Evolutionary conservation across 2,888 invertebrate species (phyloP).

Genomic region (Drosophila leonis): DNA sequence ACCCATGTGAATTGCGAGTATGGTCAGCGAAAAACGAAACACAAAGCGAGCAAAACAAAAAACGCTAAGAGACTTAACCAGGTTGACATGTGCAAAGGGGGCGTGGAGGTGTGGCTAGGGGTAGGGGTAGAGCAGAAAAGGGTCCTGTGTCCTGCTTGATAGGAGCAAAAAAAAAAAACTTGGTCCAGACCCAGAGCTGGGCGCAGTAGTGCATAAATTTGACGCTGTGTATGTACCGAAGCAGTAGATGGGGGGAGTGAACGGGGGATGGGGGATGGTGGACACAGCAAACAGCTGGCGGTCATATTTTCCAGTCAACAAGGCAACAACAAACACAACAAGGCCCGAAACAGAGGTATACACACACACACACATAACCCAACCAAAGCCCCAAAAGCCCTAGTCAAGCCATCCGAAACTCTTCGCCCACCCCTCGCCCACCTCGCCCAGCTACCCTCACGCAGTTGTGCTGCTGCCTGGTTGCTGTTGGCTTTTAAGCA

Average conservation of each 20-base stretch:
- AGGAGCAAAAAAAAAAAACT: constrained; percentile 2
- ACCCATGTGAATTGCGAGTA: constrained; percentile 7
- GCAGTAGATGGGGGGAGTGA: not conserved
- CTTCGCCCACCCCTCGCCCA: not conserved
- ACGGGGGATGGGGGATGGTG: not conserved
- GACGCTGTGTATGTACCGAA: constrained; percentile 11
- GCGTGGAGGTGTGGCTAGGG: not conserved
- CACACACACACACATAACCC: constrained; percentile 12
- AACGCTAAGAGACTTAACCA: constrained; percentile 34
- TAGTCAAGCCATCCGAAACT: constrained; percentile 6
- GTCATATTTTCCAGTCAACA: constrained; percentile 81
- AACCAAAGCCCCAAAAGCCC: constrained; percentile 14
- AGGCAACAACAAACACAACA: constrained; percentile 77
- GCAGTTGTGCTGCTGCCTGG: constrained; percentile 44
- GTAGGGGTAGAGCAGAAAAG: not conserved
- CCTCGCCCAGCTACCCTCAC: constrained; percentile 11
- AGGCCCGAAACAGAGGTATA: constrained; percentile 38
- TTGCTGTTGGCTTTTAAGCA: constrained; percentile 73
- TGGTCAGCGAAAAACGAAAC: constrained; percentile 31
- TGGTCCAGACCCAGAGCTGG: constrained; percentile 14
- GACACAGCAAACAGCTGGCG: constrained; percentile 78
- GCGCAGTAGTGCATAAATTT: constrained; percentile 62
- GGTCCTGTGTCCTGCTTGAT: not conserved
- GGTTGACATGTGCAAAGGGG: constrained; percentile 37
- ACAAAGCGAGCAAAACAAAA: not conserved